phyloP scores from a whole-genome alignment of 2,797 vertebrate genomes.

The Pipistrellus kuhlii region DNA sequence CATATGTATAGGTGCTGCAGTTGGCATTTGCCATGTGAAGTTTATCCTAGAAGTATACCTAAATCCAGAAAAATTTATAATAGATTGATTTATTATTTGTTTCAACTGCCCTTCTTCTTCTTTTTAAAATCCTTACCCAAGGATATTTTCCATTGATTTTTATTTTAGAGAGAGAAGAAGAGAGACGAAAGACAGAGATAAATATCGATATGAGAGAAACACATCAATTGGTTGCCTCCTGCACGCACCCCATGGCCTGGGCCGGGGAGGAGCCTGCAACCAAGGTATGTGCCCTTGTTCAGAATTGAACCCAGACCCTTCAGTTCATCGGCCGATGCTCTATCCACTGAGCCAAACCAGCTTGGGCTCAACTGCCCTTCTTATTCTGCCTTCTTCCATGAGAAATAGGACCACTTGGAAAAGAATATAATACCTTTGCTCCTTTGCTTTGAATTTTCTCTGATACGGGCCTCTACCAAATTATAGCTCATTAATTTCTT shows the following conservation, averaged over 20 bases:
- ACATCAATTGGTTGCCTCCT: background rate
- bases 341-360: background rate
- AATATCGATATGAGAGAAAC: background rate
- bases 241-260: background rate
- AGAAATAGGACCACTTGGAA: background rate
- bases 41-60: background rate
- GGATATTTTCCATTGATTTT: too few relatives aligned
- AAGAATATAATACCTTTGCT: background rate
- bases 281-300: background rate
- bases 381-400: slow-evolving; percentile 8
- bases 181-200: background rate
- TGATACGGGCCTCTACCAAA: background rate
- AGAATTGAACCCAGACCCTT: background rate
- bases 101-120: background rate
- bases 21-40: background rate
- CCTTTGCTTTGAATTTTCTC: slow-evolving; percentile 55
- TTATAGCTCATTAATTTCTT: slow-evolving; percentile 44
- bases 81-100: background rate
- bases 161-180: background rate
- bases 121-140: too few relatives aligned
- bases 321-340: background rate
- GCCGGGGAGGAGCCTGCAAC: background rate
- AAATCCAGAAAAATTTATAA: background rate
- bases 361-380: background rate
- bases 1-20: background rate